Evolutionary conservation across 2,888 invertebrate species (phyloP).

Genomic region (Microctonus hyperodae): DNA sequence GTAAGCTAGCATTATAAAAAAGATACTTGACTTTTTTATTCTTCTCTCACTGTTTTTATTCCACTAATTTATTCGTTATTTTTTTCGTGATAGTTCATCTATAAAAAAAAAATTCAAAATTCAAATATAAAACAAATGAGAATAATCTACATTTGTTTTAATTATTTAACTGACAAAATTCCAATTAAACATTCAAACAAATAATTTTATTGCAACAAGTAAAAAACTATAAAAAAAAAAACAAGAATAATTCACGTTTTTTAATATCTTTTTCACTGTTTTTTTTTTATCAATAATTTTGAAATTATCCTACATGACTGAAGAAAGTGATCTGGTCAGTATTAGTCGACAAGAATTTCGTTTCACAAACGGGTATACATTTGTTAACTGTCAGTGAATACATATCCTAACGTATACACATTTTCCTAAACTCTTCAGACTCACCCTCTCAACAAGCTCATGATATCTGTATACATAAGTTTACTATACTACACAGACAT

Average conservation of each 20-base stretch:
- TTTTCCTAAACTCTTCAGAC: constrained; percentile 20
- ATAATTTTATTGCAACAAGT: neutral
- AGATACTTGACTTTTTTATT: constrained; percentile 7
- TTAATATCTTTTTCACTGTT: neutral
- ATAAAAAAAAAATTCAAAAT: constrained; percentile 5
- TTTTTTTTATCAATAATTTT: neutral
- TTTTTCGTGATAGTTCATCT: neutral
- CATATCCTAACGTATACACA: neutral
- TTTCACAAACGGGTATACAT: constrained; percentile 55
- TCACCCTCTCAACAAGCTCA: constrained; percentile 29
- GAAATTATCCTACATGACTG: neutral
- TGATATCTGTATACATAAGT: neutral
- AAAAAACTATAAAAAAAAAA: too few species aligned
- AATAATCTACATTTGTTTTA: neutral
- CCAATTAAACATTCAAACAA: too few species aligned
- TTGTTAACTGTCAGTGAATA: constrained; percentile 54
- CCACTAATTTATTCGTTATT: constrained; percentile 5
- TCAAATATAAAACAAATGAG: neutral
- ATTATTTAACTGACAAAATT: too few species aligned
- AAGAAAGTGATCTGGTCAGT: constrained; percentile 45
- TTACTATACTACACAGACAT: too few species aligned
- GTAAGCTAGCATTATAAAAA: constrained; percentile 12
- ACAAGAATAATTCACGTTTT: too few species aligned
- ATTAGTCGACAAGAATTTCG: constrained; percentile 49
- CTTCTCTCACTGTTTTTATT: neutral